These are phyloP conservation scores for Tilapia sparmanii DNA, from an alignment of 2,113 vertebrate genomes.

Conservation along the genomic window DNA sequence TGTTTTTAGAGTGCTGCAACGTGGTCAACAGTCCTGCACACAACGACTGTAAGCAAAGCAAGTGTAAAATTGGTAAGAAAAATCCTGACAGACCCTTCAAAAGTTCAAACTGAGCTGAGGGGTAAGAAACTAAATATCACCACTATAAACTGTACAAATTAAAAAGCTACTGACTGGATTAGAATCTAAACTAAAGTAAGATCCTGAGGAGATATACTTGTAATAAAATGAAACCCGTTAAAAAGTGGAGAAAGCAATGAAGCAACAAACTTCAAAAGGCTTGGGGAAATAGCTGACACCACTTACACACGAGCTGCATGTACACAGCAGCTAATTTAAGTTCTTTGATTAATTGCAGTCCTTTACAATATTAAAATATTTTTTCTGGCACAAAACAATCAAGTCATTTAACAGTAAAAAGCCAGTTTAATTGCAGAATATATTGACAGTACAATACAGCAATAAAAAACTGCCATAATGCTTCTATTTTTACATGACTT, in stretches of 20 bases:
- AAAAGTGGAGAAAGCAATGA: background rate
- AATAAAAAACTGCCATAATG: conserved; percentile 62
- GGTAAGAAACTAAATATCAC: background rate
- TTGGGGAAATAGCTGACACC: background rate
- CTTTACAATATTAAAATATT: background rate
- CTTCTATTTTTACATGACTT: conserved; percentile 62
- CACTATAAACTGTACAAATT: background rate
- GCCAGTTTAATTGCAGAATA: conserved; percentile 68
- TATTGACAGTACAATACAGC: conserved; percentile 65
- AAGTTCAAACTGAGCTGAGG: background rate
- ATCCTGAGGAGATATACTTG: background rate
- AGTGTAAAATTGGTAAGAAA: background rate
- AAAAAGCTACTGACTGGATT: background rate
- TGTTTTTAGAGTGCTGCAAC: background rate
- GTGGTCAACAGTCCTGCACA: background rate
- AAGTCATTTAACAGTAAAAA: conserved; percentile 47
- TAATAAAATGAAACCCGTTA: background rate
- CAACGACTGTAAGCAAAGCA: background rate
- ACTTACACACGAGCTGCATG: background rate
- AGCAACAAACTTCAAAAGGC: background rate
- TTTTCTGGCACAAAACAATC: background rate
- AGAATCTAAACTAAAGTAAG: background rate
- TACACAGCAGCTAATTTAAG: background rate
- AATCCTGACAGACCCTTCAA: background rate
- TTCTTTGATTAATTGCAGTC: background rate